Conservation (phyloP, 2,888 invertebrate genomes). For the Crossocerus cetratus region DNA sequence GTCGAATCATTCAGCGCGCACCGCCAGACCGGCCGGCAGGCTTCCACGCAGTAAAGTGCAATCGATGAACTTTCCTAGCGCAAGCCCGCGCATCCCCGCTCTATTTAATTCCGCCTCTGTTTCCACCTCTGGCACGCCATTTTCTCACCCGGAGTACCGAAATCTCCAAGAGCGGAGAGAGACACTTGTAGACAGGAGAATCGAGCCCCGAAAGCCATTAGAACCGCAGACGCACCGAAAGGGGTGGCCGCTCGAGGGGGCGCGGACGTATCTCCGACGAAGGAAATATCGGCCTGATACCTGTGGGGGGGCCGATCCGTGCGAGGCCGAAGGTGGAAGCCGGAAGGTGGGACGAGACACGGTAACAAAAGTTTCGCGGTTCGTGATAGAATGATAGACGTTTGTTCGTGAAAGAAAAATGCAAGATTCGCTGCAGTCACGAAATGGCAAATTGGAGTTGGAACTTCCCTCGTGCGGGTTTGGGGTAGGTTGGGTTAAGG, state of each 20-base stretch:
- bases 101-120: background rate
- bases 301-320: slow-evolving; percentile 41
- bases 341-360: slow-evolving; percentile 58
- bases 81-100: background rate
- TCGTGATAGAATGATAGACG: slow-evolving; percentile 78
- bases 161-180: background rate
- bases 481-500: slow-evolving; percentile 73
- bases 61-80: background rate
- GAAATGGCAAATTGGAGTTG: slow-evolving; percentile 77
- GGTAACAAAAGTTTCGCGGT: slow-evolving; percentile 73
- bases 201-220: slow-evolving; percentile 20
- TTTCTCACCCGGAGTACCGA: no score
- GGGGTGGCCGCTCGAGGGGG: slow-evolving; percentile 25
- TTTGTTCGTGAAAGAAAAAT: slow-evolving; percentile 77
- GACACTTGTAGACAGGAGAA: background rate
- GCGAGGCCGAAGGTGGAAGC: slow-evolving; percentile 57
- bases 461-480: slow-evolving; percentile 72
- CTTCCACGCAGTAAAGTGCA: background rate
- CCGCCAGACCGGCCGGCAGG: background rate
- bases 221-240: slow-evolving; percentile 1
- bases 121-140: background rate
- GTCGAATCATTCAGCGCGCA: slow-evolving; percentile 1
- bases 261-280: slow-evolving; percentile 50
- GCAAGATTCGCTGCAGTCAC: slow-evolving; percentile 77
- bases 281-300: slow-evolving; percentile 63